Percentiles rank a stretch among this genome's conserved stretches.
Evolutionary conservation across 2,797 vertebrate genomes (phyloP).

Genomic region (Rhinella marina): DNA sequence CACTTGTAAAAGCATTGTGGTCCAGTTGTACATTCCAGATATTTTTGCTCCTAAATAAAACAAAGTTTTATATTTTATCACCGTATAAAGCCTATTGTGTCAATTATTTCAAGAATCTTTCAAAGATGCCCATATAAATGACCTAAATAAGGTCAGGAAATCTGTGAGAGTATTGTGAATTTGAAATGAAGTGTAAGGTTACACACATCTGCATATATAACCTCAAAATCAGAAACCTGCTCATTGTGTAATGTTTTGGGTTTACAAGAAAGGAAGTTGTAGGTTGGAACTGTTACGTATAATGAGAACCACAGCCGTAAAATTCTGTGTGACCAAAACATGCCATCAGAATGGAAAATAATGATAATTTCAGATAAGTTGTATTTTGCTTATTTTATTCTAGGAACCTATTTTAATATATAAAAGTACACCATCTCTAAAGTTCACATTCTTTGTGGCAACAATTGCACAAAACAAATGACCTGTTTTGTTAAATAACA

Average conservation of each 20-base stretch:
- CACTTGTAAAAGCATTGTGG: conserved; percentile 69
- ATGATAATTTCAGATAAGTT: conserved; percentile 74
- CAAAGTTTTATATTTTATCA: background rate
- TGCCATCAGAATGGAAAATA: conserved; percentile 77
- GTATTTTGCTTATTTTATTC: conserved; percentile 42
- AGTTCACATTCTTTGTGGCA: background rate
- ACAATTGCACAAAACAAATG: background rate
- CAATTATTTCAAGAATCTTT: background rate
- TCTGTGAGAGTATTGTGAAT: conserved; percentile 73
- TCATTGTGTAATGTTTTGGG: conserved; percentile 77
- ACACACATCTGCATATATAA: conserved; percentile 72
- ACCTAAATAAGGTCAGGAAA: conserved; percentile 64
- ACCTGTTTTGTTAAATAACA: background rate
- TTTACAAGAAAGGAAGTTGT: conserved; percentile 82
- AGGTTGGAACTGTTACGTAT: conserved; percentile 75
- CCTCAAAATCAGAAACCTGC: conserved; percentile 65
- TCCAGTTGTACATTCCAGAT: conserved; percentile 60
- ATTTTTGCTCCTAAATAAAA: background rate
- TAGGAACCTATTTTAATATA: background rate
- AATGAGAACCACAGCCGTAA: conserved; percentile 72
- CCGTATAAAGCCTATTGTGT: background rate
- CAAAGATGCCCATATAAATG: background rate
- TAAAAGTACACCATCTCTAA: background rate
- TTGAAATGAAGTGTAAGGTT: conserved; percentile 75
- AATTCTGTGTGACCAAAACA: conserved; percentile 74